Evolutionary conservation across 1,140 invertebrate species (phyloP).

Genomic region (Hormaphis cornu): DNA sequence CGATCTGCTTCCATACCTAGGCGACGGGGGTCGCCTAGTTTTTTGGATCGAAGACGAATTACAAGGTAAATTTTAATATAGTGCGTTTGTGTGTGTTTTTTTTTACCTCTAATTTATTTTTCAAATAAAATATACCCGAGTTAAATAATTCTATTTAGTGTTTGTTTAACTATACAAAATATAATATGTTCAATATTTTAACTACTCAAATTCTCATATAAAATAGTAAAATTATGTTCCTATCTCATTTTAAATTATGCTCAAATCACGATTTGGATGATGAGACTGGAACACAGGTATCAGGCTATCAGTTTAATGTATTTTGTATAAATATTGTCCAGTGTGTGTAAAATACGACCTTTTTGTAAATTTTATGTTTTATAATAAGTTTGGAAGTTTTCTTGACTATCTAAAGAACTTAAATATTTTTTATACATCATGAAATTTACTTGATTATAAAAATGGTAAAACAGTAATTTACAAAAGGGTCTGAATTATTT

Average conservation of each 20-base stretch:
- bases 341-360: conserved; percentile 26
- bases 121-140: conserved; percentile 21
- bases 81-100: conserved; percentile 12
- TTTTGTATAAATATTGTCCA: conserved; percentile 29
- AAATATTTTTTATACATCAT: background rate
- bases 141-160: conserved; percentile 4
- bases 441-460: background rate
- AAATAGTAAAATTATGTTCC: conserved; percentile 32
- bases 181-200: conserved; percentile 21
- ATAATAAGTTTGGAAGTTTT: background rate
- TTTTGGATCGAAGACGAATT: conserved; percentile 52
- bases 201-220: conserved; percentile 24
- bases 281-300: conserved; percentile 32
- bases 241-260: conserved; percentile 32
- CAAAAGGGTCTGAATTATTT: background rate
- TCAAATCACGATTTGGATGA: conserved; percentile 25
- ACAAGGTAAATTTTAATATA: conserved; percentile 47
- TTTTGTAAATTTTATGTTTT: conserved; percentile 16
- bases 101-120: conserved; percentile 12
- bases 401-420: background rate
- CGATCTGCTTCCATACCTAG: conserved; percentile 49
- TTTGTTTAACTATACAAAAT: conserved; percentile 25
- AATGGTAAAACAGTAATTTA: conserved; percentile 2
- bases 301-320: conserved; percentile 29
- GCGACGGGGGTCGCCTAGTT: conserved; percentile 51